Conservation (phyloP, 2,797 vertebrate species). For the Rhynchonycteris naso region DNA sequence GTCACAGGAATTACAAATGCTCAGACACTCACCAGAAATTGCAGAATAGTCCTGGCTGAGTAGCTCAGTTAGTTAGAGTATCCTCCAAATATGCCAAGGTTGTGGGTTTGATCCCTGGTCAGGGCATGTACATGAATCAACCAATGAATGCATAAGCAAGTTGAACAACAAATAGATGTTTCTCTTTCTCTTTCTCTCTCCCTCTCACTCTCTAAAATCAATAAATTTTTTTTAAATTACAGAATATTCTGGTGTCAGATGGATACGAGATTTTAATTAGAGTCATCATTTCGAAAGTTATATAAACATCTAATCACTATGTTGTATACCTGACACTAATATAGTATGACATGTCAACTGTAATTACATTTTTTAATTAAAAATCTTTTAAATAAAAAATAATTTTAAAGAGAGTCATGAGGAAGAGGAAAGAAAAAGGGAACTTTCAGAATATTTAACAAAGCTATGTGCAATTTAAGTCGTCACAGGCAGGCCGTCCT, state of each 20-base stretch:
- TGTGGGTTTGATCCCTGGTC: too few species aligned
- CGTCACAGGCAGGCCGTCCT: neutral
- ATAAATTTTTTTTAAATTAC: neutral
- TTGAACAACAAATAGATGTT: too few species aligned
- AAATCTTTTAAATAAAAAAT: neutral
- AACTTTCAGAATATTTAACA: neutral
- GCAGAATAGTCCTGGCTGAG: neutral
- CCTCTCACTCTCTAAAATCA: too few species aligned
- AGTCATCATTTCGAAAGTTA: neutral
- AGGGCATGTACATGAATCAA: too few species aligned
- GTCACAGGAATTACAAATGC: neutral
- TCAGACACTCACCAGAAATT: neutral
- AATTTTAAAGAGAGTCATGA: neutral
- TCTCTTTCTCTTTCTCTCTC: too few species aligned
- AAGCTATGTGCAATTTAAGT: neutral
- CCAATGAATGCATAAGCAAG: too few species aligned
- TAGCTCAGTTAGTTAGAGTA: too few species aligned
- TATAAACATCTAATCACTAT: neutral
- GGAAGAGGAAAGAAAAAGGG: neutral
- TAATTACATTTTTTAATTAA: neutral
- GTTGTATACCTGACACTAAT: neutral
- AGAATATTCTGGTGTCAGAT: neutral
- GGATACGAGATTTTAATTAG: neutral
- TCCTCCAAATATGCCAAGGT: too few species aligned
- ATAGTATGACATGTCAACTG: neutral